Base-by-base conservation (phyloP, 2,797 vertebrate species). In the Merluccius polli region DNA sequence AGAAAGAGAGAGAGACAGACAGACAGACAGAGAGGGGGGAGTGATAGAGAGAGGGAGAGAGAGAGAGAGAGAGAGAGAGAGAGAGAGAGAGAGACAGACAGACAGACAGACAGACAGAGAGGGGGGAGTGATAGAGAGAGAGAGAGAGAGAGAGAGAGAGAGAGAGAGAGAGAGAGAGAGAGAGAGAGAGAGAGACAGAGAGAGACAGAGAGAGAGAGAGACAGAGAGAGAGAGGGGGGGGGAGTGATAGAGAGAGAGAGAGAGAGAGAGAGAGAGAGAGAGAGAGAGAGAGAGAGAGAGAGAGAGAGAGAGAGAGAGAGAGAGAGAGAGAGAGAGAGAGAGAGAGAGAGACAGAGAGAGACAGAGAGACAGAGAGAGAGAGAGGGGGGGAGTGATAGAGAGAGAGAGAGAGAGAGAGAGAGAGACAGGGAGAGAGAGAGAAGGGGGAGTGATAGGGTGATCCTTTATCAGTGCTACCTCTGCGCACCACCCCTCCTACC, bases 101-200 rank as follows among this genome's bases (percentile, higher is more conserved):
- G 21, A 24, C 33, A 24, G 24, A 38, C 44, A 65, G 16, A 29
- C 1, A 52, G 59, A 68, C 18, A 38, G 32, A 74, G 48, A 67
- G n/a, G 48, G 67, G 52, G 36, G 52, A 33, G 52, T 36, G 52
- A 65, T 18, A 67, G 29, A 38, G 70, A 41, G 32, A 41, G 70
- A 41, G 48, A 68, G 70, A 38, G 70, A 72, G 73, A 59, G 69
- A 31, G 48, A 72, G 44, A 72, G 48, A 65, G 70, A 41, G 70
- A 72, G 75, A 48, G 35, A 48, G 71, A 73, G 48, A 68, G 59
- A 68, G 59, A 73, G 71, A 72, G 71, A 33, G 70, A 68, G 75
- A 27, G 70, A 6, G 71, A 67, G 71, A 69, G 18, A 73, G 63
- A 70, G 31, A 31, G 30, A 29, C 15, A 70, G 67, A 69, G 70